Evolutionary conservation across 2,888 invertebrate genomes (phyloP).

Genomic region (Eledone cirrhosa): DNA sequence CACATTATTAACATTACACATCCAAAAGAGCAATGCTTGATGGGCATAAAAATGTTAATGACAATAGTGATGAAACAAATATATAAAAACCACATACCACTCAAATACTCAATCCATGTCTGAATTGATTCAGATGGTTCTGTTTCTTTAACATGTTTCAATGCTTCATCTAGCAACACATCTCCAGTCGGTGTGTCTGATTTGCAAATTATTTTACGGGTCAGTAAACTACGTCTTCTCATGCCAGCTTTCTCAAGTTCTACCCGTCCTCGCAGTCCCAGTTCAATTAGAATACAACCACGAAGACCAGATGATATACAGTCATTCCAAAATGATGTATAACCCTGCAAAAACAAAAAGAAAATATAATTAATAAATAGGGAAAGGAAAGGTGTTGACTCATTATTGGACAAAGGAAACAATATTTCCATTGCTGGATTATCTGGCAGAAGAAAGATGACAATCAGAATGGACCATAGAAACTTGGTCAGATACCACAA

Average conservation of each 20-base stretch:
- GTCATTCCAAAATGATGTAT: constrained; percentile 97
- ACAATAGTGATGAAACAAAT: too few relatives aligned
- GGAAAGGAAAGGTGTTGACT: too few relatives aligned
- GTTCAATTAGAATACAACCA: constrained; percentile 97
- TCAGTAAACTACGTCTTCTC: constrained; percentile 84
- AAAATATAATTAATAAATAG: background rate
- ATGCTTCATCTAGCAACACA: constrained; percentile 85
- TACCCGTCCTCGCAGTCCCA: constrained; percentile 91
- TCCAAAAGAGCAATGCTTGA: too few relatives aligned
- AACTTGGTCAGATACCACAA: too few relatives aligned
- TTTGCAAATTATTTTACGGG: constrained; percentile 79
- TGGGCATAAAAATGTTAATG: too few relatives aligned
- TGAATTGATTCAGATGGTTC: constrained; percentile 97
- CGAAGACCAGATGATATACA: constrained; percentile 98
- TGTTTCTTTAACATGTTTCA: constrained; percentile 98
- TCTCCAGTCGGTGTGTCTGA: constrained; percentile 96
- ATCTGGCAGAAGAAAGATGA: too few relatives aligned
- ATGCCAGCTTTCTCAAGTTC: constrained; percentile 97
- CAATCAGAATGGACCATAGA: too few relatives aligned
- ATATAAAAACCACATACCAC: constrained; percentile 74
- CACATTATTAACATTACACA: too few relatives aligned
- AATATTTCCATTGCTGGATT: too few relatives aligned
- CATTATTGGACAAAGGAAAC: too few relatives aligned
- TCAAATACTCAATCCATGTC: constrained; percentile 99
- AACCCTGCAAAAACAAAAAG: constrained; percentile 60